Base-by-base conservation (phyloP, 2,888 invertebrate species). In the Thera obeliscata region DNA sequence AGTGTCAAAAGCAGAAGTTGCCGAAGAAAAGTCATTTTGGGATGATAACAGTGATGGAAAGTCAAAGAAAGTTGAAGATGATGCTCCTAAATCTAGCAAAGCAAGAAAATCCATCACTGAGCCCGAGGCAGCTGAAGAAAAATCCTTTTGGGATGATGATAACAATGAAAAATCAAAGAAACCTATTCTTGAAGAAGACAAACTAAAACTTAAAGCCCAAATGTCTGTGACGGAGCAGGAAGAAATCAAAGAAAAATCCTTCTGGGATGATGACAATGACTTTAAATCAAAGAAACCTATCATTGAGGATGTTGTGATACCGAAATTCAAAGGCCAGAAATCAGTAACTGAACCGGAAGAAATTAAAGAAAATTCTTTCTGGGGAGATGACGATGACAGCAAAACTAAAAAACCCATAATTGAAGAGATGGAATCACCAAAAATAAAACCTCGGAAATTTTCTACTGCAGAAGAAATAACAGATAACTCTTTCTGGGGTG, bases 1-100 rank as follows among this genome's bases (percentile, higher is more conserved):
- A 1, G 61, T 81, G 5, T 85, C 86, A 2, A 85, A 89, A 74
- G 83, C 89, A 22, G 91, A 87, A 74, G 72, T 72, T 0, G 76
- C 78, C 50, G 86, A 87, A 68, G 87, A 86, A 66, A 87, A 86
- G 67, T 85, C 86, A 0, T 77, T 89, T 62, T 90, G 89, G 90
- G 90, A 89, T 67, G 87, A 90, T 57, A 71, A 83, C 49, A 78
- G 84, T 75, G 82, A 83, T 43, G 75, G 61, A 2, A 81, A 84
- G 78, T 69, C 75, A 7, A 85, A 86, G 76, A 81, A 85, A 74
- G 78, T 85, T 56, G 84, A 89, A 3, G 70, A 81, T n/a, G 82
- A 86, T 2, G 73, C 72, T 54, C 73, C 78, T 12, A 68, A 77
- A n/a, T 59, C 78, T 41, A 71, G 66, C 6, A 78, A 79, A 70